phyloP scores from a whole-genome alignment of 1,140 invertebrate genomes.

The Aporrectodea caliginosa region DNA sequence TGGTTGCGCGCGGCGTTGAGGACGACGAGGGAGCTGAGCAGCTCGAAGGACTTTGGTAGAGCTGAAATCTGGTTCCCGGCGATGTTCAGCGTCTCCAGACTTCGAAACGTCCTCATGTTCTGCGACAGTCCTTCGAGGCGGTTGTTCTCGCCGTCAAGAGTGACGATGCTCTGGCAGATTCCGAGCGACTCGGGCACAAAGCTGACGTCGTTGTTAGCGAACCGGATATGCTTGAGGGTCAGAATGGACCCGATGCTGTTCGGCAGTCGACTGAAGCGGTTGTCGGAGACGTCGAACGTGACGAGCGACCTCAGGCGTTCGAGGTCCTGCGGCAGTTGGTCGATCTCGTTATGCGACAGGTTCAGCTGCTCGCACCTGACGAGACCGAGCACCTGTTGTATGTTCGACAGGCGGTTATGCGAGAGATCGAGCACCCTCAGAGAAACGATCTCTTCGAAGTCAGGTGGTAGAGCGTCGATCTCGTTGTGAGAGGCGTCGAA shows the following conservation, averaged over 20 bases:
- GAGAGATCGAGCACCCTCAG: constrained; percentile 43
- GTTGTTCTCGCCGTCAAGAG: constrained; percentile 45
- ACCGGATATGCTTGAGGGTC: constrained; percentile 44
- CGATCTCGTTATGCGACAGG: constrained; percentile 36
- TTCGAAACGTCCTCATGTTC: constrained; percentile 44
- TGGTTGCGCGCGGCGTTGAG: constrained; percentile 45
- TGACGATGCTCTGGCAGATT: constrained; percentile 38
- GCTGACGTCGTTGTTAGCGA: constrained; percentile 45
- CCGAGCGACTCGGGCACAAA: constrained; percentile 45
- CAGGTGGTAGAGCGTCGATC: constrained; percentile 41
- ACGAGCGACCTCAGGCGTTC: constrained; percentile 18
- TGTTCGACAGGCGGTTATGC: constrained; percentile 23
- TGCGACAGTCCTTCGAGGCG: constrained; percentile 42
- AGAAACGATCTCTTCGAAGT: constrained; percentile 37
- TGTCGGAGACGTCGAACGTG: constrained; percentile 31
- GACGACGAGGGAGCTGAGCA: constrained; percentile 40
- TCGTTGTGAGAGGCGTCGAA: constrained; percentile 46
- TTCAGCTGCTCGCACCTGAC: constrained; percentile 17
- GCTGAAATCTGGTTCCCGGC: constrained; percentile 46
- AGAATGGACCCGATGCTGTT: constrained; percentile 44
- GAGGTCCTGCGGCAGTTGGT: constrained; percentile 15
- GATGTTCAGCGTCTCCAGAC: constrained; percentile 45
- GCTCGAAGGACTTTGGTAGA: constrained; percentile 47
- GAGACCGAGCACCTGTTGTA: constrained; percentile 12
- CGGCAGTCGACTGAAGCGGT: constrained; percentile 47